A percentile compares a stretch with the other conserved stretches of the same genome.
Conservation (phyloP, 2,797 vertebrate genomes). For the Silurus aristotelis region DNA sequence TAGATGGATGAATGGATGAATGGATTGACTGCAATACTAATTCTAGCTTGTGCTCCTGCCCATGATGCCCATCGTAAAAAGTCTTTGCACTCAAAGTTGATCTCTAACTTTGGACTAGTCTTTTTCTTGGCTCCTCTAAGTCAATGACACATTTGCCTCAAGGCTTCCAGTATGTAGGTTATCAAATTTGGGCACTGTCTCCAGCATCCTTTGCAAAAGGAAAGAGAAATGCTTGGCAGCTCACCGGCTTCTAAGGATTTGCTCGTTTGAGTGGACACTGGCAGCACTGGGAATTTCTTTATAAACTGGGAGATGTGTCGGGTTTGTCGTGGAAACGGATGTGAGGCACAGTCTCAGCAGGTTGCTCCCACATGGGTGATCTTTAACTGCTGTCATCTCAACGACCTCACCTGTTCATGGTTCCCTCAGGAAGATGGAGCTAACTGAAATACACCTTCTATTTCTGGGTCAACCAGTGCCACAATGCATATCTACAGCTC, state of each 20-base stretch:
- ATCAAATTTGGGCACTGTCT: not conserved
- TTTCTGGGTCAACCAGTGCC: slow-evolving; percentile 28
- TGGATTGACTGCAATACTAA: too few relatives aligned
- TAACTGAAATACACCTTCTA: slow-evolving; percentile 46
- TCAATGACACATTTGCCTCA: slow-evolving; percentile 10
- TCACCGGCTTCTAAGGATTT: slow-evolving; percentile 16
- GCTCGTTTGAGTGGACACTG: slow-evolving; percentile 37
- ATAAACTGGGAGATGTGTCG: slow-evolving; percentile 24
- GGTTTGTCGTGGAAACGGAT: slow-evolving; percentile 38
- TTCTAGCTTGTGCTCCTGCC: too few relatives aligned
- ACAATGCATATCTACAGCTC: slow-evolving; percentile 29
- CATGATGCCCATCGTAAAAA: too few relatives aligned
- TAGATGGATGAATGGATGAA: too few relatives aligned
- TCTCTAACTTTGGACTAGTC: not conserved
- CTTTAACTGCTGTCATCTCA: slow-evolving; percentile 52
- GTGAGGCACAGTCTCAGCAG: slow-evolving; percentile 36
- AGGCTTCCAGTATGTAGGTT: slow-evolving; percentile 9
- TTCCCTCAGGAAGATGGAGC: slow-evolving; percentile 40
- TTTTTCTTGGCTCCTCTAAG: not conserved
- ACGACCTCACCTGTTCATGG: slow-evolving; percentile 53
- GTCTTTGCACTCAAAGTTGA: too few relatives aligned
- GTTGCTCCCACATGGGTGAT: slow-evolving; percentile 46
- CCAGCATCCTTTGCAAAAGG: not conserved
- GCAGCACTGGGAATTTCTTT: slow-evolving; percentile 9
- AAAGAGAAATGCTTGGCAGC: slow-evolving; percentile 8